Evolutionary conservation across 2,888 invertebrate species (phyloP).

Genomic region (Merodon equestris): DNA sequence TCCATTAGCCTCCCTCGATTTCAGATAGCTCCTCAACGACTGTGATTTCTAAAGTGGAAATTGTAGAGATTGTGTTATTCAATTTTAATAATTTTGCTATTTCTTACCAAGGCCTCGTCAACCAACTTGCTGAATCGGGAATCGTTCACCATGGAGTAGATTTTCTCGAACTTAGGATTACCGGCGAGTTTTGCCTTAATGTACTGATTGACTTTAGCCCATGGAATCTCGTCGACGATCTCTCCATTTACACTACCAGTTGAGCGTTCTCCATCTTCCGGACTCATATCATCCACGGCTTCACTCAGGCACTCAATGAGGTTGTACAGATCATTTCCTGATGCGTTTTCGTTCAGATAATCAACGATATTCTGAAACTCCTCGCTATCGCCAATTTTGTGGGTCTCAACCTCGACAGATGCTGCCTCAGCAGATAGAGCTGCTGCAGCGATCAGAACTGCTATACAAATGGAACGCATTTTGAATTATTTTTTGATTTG

Average conservation of each 20-base stretch:
- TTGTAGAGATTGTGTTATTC: too few relatives aligned
- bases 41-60: too few relatives aligned
- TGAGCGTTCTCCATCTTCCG: conserved; percentile 17
- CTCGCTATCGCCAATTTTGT: conserved; percentile 30
- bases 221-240: conserved; percentile 47
- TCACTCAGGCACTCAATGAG: conserved; percentile 46
- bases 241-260: conserved; percentile 22
- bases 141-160: conserved; percentile 43
- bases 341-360: conserved; percentile 56
- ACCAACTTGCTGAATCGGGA: conserved; percentile 43
- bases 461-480: conserved; percentile 45
- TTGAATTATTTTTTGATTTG: conserved; percentile 25
- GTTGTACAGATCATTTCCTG: conserved; percentile 43
- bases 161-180: conserved; percentile 40
- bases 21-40: conserved; percentile 36
- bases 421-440: conserved; percentile 29
- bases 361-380: conserved; percentile 43
- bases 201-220: conserved; percentile 42
- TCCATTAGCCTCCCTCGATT: conserved; percentile 37
- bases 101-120: conserved; percentile 49
- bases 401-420: conserved; percentile 1
- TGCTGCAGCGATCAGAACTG: conserved; percentile 39
- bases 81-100: too few relatives aligned
- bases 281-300: conserved; percentile 27
- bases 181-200: conserved; percentile 27